Percentiles rank a stretch among this genome's conserved stretches.
Evolutionary conservation across 2,888 invertebrate genomes (phyloP).

Genomic region (Xylocampa areola): DNA sequence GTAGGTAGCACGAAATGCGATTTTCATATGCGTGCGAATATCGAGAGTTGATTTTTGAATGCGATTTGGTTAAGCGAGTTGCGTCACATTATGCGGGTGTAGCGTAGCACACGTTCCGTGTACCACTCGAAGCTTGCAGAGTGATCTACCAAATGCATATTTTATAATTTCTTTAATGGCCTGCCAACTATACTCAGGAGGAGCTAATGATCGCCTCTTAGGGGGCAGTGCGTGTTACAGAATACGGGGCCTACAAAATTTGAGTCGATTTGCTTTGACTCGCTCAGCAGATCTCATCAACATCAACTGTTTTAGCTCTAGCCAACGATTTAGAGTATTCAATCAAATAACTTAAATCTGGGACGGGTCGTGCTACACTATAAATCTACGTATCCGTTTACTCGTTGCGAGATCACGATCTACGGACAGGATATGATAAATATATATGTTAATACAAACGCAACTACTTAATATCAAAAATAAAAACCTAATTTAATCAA

Average conservation of each 20-base stretch:
- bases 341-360: constrained; percentile 46
- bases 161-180: constrained; percentile 21
- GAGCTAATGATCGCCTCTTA: no score
- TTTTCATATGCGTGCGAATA: constrained; percentile 67
- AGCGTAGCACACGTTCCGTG: constrained; percentile 33
- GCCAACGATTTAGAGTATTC: constrained; percentile 30
- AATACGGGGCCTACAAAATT: no score
- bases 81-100: constrained; percentile 65
- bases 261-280: no score
- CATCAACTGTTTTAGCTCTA: constrained; percentile 6
- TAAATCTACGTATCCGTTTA: constrained; percentile 63
- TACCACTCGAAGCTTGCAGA: constrained; percentile 17
- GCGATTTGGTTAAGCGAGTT: constrained; percentile 59
- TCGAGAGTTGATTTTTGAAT: constrained; percentile 65
- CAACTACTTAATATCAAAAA: constrained; percentile 33
- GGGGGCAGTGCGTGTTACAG: no score
- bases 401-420: constrained; percentile 65
- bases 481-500: constrained; percentile 44
- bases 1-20: constrained; percentile 64
- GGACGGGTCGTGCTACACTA: constrained; percentile 59
- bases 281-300: no score
- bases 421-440: constrained; percentile 61
- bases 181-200: no score
- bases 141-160: constrained; percentile 22
- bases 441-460: constrained; percentile 45